phyloP scores from a whole-genome alignment of 2,113 vertebrate species.

The Daphoenositta chrysoptera region DNA sequence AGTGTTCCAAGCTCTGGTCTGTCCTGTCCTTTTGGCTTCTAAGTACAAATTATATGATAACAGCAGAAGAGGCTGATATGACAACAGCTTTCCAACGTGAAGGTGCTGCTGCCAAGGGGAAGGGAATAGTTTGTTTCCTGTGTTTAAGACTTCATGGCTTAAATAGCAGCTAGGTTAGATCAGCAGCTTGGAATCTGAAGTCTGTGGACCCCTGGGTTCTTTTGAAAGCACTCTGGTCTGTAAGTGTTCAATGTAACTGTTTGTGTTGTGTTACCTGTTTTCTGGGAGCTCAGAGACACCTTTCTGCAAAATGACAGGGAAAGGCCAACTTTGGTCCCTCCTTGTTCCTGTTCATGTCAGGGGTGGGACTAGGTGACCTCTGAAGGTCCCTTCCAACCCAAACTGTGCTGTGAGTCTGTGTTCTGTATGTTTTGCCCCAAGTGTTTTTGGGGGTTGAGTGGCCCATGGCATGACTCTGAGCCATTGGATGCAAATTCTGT shows the following conservation, averaged over 20 bases:
- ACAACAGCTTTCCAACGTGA: neutral
- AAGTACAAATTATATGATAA: neutral
- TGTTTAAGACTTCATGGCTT: neutral
- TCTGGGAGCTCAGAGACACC: neutral
- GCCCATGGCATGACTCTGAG: neutral
- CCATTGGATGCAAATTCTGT: neutral
- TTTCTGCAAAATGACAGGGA: neutral
- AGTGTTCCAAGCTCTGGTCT: neutral
- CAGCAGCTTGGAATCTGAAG: neutral
- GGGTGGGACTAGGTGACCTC: neutral
- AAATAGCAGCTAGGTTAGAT: neutral
- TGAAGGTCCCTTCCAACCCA: neutral
- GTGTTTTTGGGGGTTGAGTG: neutral
- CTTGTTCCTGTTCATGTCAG: neutral
- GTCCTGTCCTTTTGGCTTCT: neutral
- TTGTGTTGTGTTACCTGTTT: neutral
- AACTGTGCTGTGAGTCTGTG: neutral
- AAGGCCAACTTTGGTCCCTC: neutral
- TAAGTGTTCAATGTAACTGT: neutral
- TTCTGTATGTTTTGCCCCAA: neutral
- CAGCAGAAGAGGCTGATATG: neutral
- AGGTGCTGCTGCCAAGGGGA: slow-evolving; percentile 1
- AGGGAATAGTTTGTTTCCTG: neutral
- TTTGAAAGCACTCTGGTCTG: neutral
- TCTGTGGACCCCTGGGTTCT: neutral